Conservation (phyloP, 2,113 vertebrate genomes). For the Morone chrysops region DNA sequence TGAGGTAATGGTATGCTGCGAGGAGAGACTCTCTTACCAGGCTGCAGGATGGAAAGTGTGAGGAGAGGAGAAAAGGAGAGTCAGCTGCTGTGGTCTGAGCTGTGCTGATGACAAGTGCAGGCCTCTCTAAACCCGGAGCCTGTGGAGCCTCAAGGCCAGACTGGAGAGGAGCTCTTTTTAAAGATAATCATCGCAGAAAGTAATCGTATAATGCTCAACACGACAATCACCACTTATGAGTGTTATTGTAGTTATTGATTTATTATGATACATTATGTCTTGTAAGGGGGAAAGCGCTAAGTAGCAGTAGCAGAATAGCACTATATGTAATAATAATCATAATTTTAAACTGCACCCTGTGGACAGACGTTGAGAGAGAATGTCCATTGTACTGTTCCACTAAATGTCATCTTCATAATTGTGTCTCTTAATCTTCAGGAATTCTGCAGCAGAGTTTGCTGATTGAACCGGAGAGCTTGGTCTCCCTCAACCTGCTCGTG, state of each 20-base stretch:
- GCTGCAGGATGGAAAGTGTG: constrained; percentile 70
- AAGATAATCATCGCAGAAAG: constrained; percentile 35
- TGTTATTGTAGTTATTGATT: constrained; percentile 61
- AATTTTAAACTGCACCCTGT: constrained; percentile 42
- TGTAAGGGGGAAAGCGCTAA: constrained; percentile 13
- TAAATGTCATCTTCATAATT: constrained; percentile 51
- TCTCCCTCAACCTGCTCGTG: constrained; percentile 96
- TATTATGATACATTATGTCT: constrained; percentile 35
- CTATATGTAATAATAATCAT: constrained; percentile 42
- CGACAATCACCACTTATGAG: constrained; percentile 39
- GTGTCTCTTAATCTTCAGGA: constrained; percentile 81
- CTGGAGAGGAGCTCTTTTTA: constrained; percentile 62
- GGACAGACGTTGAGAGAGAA: constrained; percentile 37
- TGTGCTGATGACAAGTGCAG: constrained; percentile 77
- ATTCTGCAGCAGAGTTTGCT: constrained; percentile 93
- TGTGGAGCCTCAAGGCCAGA: constrained; percentile 74
- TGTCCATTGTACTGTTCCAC: constrained; percentile 13
- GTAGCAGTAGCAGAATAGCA: constrained; percentile 21
- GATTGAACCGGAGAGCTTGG: constrained; percentile 92
- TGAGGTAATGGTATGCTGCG: constrained; percentile 74
- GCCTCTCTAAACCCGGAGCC: constrained; percentile 66
- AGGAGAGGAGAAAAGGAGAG: constrained; percentile 57
- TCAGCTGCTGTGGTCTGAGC: constrained; percentile 65
- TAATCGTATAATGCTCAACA: constrained; percentile 16
- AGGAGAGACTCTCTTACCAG: constrained; percentile 66